A percentile compares a stretch with the other conserved stretches of the same genome.
Evolutionary conservation across 2,113 vertebrate species (phyloP).

Genomic region (Ondatra zibethicus): DNA sequence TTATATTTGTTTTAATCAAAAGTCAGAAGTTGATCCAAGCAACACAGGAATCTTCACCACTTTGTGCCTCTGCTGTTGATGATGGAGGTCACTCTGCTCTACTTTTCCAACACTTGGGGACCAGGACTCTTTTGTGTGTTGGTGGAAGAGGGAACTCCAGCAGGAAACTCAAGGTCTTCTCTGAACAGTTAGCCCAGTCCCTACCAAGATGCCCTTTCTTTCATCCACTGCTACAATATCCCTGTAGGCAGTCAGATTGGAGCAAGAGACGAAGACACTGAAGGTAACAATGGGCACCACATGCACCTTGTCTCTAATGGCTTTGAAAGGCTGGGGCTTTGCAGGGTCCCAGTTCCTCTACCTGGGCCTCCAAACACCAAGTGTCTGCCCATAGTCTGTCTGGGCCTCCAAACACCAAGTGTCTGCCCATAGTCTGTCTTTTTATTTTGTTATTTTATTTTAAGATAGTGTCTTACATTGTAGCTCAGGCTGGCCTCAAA

Average conservation of each 20-base stretch:
- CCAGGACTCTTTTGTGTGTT: not conserved
- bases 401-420: not conserved
- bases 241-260: not conserved
- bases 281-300: no score
- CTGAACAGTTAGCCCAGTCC: fast-evolving
- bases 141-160: not conserved
- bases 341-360: fast-evolving
- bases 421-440: not conserved
- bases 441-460: not conserved
- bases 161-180: not conserved
- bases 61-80: not conserved
- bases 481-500: not conserved
- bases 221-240: not conserved
- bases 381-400: not conserved
- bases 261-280: not conserved
- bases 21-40: not conserved
- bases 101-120: not conserved
- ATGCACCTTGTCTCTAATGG: not conserved
- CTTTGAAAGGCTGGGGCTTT: not conserved
- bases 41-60: not conserved
- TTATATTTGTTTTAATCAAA: not conserved
- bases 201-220: not conserved
- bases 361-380: not conserved
- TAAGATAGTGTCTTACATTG: not conserved
- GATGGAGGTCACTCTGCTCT: not conserved